Evolutionary conservation across 2,797 vertebrate genomes (phyloP).

Genomic region (Chelonia mydas): DNA sequence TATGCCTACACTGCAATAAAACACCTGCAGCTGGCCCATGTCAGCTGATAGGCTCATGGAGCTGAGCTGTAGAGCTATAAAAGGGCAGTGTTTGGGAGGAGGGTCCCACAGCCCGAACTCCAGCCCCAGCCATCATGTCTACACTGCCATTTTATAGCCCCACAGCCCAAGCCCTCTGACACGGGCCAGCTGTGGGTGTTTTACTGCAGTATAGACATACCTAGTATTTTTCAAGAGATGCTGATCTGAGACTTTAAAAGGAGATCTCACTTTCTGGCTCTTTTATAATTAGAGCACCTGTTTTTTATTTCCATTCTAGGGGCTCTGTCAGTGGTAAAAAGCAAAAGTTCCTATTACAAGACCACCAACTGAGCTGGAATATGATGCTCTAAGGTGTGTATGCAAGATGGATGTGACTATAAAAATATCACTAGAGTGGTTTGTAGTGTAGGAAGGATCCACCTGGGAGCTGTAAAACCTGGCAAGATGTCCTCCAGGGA

Average conservation of each 20-base stretch:
- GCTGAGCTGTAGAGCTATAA: too few species aligned
- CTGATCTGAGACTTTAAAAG: not conserved
- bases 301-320: not conserved
- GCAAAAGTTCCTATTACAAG: not conserved
- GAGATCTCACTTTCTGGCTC: too few species aligned
- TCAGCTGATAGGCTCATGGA: too few species aligned
- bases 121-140: too few species aligned
- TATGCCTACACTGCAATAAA: too few species aligned
- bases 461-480: not conserved
- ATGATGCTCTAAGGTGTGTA: not conserved
- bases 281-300: not conserved
- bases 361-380: not conserved
- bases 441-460: not conserved
- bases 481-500: not conserved
- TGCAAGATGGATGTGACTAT: not conserved
- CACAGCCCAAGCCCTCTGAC: too few species aligned
- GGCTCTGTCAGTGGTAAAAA: not conserved
- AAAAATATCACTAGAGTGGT: not conserved
- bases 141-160: too few species aligned
- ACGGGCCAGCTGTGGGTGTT: too few species aligned
- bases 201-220: too few species aligned
- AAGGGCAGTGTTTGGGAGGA: too few species aligned
- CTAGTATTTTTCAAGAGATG: not conserved
- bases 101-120: too few species aligned
- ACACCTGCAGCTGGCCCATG: too few species aligned